These are phyloP conservation scores for Chrysotoxum bicinctum DNA, from an alignment of 2,888 invertebrate species.

Conservation along the genomic window DNA sequence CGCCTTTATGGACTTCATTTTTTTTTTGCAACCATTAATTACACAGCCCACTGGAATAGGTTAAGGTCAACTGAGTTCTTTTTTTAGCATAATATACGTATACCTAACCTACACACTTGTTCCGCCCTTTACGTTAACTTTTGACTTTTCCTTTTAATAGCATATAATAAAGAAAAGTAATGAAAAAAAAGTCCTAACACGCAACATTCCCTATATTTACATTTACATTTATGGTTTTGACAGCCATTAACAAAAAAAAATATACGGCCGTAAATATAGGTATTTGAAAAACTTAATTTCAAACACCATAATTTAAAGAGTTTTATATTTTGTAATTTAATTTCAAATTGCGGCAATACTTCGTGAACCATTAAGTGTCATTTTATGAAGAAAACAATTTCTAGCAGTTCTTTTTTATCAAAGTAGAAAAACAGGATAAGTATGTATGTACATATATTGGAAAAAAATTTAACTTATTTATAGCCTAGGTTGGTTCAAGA, in stretches of 20 bases:
- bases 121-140: neutral
- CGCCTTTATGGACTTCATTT: neutral
- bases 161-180: conserved; percentile 1
- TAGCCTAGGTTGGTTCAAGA: neutral
- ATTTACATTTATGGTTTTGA: neutral
- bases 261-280: neutral
- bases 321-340: neutral
- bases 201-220: neutral
- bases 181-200: neutral
- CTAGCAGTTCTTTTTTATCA: neutral
- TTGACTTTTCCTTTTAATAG: neutral
- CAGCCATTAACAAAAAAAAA: neutral
- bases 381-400: neutral
- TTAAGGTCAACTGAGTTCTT: neutral
- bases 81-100: neutral
- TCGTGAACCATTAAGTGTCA: neutral
- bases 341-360: neutral
- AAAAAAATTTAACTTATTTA: neutral
- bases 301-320: conserved; percentile 1
- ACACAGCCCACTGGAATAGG: neutral
- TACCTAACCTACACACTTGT: neutral
- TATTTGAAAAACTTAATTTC: neutral
- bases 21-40: conserved; percentile 3
- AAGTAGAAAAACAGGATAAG: neutral
- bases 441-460: neutral